Evolutionary conservation across 2,797 vertebrate species (phyloP), one percentile per base, ranked within the genome.

Genomic region (Squalus acanthias): DNA sequence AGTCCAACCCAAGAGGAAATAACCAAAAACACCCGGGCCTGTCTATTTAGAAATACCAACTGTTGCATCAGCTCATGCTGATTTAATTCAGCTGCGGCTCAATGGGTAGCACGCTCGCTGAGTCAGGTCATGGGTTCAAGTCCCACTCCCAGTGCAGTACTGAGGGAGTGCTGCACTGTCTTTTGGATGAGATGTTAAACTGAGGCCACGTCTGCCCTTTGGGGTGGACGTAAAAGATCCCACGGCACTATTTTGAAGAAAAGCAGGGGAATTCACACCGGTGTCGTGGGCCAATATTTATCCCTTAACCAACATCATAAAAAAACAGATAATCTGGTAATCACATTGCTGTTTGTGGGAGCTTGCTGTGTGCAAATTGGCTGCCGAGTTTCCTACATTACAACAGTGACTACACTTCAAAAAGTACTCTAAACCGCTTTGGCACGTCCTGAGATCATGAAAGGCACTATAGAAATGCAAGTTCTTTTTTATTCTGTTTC

Each of bases 361-460:
- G 2, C 46, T 91, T 85, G 69, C n/a, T 46, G 53, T 69, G 88
- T 17, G 74, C 50, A 96, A 4, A 8, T 39, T 67, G 33, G 93
- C 65, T 50, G 67, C 20, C n/a, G 10, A 1, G 17, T 95, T 70
- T 26, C 39, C 1, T 82, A 20, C 46, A 50, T 6, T 94, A 20
- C 60, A 63, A 15, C 67, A 57, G 22, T 33, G 29, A 91, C 53
- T 10, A 91, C 17, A 53, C 7, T 15, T n/a, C 1, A 39, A 69
- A 46, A 69, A 94, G 12, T 74, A 95, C 82, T 15, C 74, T 8
- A 12, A 39, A 39, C 39, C 39, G 39, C 39, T 39, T 93, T 46
- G 15, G 53, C 1, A 57, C 0, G 0, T 1, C 0, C 0, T 53
- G 79, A 88, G 39, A 0, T 20, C 46, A 15, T 20, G 91, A 6